These are phyloP conservation scores for Manis crassicaudata DNA, from an alignment of 2,797 vertebrate genomes.

Conservation along the genomic window DNA sequence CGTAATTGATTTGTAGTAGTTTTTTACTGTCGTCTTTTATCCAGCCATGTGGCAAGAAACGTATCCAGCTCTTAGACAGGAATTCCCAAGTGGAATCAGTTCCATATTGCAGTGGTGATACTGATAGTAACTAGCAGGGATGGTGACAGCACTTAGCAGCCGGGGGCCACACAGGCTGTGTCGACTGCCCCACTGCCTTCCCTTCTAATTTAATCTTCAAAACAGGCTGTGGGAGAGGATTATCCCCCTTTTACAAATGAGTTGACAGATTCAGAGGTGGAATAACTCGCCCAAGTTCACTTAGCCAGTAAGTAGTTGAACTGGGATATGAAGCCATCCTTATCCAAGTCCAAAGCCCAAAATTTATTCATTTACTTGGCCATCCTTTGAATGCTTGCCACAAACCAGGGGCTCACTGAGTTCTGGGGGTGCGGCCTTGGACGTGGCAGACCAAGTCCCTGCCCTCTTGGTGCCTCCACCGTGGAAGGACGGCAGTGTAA, in stretches of 20 bases:
- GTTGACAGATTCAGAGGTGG: neutral
- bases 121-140: neutral
- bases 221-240: neutral
- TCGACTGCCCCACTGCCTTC: accelerated
- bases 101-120: accelerated
- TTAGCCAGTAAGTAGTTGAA: neutral
- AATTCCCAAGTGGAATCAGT: neutral
- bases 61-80: neutral
- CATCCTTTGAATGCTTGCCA: neutral
- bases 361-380: accelerated
- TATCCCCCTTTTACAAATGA: neutral
- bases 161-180: neutral
- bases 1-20: neutral
- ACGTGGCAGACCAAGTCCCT: accelerated
- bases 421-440: accelerated
- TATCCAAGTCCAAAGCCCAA: neutral
- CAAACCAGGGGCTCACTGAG: neutral
- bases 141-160: accelerated
- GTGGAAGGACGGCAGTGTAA: neutral
- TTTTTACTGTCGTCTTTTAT: neutral
- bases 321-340: neutral
- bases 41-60: neutral
- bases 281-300: neutral
- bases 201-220: neutral
- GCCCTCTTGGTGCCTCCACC: accelerated